A percentile compares a stretch with the other conserved stretches of the same genome.
These are phyloP conservation scores for Cybosia mesomella DNA, from an alignment of 2,888 invertebrate genomes.

Conservation along the genomic window DNA sequence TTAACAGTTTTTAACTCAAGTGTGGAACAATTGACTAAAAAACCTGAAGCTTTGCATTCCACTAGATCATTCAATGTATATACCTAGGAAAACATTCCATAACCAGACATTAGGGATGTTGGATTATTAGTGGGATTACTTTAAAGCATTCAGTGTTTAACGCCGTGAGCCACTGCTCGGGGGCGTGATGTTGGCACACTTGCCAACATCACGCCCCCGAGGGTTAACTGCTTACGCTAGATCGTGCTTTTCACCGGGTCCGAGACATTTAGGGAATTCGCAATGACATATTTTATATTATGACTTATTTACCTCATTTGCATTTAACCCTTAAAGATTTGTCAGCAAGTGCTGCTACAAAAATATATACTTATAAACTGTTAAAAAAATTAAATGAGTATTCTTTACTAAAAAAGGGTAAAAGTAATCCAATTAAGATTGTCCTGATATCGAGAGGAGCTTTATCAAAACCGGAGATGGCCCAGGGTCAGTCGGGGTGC, in stretches of 20 bases:
- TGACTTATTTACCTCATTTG: not conserved
- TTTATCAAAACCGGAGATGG: too few species aligned
- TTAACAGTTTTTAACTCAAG: too few species aligned
- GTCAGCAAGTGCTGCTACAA: not conserved
- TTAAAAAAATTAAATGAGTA: not conserved
- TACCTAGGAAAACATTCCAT: too few species aligned
- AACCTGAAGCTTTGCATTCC: too few species aligned
- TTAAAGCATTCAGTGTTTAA: not conserved
- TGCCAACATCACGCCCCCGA: too few species aligned
- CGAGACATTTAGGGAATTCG: not conserved
- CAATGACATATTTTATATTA: not conserved
- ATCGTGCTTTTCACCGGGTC: not conserved
- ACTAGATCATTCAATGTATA: too few species aligned
- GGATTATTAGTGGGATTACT: not conserved
- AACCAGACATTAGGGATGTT: too few species aligned
- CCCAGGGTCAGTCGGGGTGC: too few species aligned
- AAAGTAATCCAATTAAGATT: constrained; percentile 13
- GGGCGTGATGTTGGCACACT: too few species aligned
- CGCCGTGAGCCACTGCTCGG: not conserved
- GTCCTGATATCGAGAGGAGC: constrained; percentile 1
- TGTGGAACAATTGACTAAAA: too few species aligned
- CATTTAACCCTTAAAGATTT: not conserved
- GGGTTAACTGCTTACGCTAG: not conserved
- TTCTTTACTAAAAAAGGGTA: not conserved
- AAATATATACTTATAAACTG: not conserved